Evolutionary conservation across 2,888 invertebrate genomes (phyloP), one percentile per base, ranked within the genome.

Genomic region (Agapetus fuscipes): DNA sequence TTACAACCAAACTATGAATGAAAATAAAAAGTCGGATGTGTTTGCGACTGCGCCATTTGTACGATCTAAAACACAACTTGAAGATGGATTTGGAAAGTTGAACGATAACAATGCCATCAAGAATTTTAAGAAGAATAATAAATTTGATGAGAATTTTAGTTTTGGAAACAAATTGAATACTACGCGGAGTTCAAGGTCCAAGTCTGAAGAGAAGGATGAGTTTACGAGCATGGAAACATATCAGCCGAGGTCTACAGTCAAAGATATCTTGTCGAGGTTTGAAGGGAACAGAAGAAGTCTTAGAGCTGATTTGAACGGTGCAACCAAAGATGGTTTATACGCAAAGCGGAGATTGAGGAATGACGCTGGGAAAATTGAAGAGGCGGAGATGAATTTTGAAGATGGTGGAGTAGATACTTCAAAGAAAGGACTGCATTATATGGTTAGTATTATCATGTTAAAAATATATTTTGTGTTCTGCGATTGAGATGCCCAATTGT

Each of bases 361-460:
- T 9, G 20, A 20, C 9, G 20, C 20, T 20, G 20, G 9, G 9
- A 9, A n/a, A n/a, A n/a, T n/a, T n/a, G n/a, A n/a, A n/a, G n/a
- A n/a, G n/a, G n/a, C n/a, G n/a, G n/a, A n/a, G n/a, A n/a, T n/a
- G n/a, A n/a, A n/a, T n/a, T n/a, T n/a, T n/a, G n/a, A n/a, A n/a
- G n/a, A n/a, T n/a, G n/a, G n/a, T n/a, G n/a, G n/a, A n/a, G n/a
- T n/a, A n/a, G n/a, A n/a, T n/a, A n/a, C 30, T 11, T 11, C 30
- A 10, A 30, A n/a, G n/a, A 45, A 56, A 44, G 63, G 61, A 50
- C 55, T 67, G 31, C 64, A 68, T 54, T 68, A 68, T 53, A 60
- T 67, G 66, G 69, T 69, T 56, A 64, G 61, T 51, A n/a, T n/a
- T n/a, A n/a, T n/a, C n/a, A n/a, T n/a, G n/a, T n/a, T n/a, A n/a